Percentiles rank a stretch among this genome's conserved stretches.
phyloP scores from a whole-genome alignment of 2,888 invertebrate genomes.

The Ectemnius continuus region DNA sequence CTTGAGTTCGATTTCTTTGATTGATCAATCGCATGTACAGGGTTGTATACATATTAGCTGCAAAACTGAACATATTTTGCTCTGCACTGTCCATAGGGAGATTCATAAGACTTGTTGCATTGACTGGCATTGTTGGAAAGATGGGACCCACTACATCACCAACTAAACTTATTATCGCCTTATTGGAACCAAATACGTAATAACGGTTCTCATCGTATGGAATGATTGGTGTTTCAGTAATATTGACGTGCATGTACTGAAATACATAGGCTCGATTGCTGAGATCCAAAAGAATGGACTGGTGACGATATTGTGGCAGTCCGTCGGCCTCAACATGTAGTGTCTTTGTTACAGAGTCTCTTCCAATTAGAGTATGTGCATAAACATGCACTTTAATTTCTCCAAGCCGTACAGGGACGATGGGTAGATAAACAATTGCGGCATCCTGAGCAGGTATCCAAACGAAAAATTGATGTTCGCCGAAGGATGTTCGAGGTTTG shows the following conservation, averaged over 20 bases:
- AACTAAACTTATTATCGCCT: slow-evolving; percentile 88
- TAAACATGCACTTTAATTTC: slow-evolving; percentile 87
- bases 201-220: slow-evolving; percentile 94
- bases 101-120: slow-evolving; percentile 88
- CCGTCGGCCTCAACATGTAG: slow-evolving; percentile 92
- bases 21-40: slow-evolving; percentile 94
- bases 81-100: slow-evolving; percentile 95
- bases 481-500: slow-evolving; percentile 92
- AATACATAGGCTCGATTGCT: slow-evolving; percentile 94
- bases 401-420: slow-evolving; percentile 90
- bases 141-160: slow-evolving; percentile 96
- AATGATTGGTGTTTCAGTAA: slow-evolving; percentile 95
- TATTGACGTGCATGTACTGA: slow-evolving; percentile 97
- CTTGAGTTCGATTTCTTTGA: slow-evolving; percentile 90
- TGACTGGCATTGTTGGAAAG: slow-evolving; percentile 95
- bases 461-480: slow-evolving; percentile 97
- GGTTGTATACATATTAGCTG: slow-evolving; percentile 94
- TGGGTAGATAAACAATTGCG: slow-evolving; percentile 91
- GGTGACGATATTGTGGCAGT: slow-evolving; percentile 93
- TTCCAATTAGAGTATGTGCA: slow-evolving; percentile 87
- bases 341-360: slow-evolving; percentile 83
- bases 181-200: slow-evolving; percentile 96
- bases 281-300: slow-evolving; percentile 93
- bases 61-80: slow-evolving; percentile 98
- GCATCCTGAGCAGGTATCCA: slow-evolving; percentile 90